phyloP scores from a whole-genome alignment of 2,797 vertebrate genomes.

The Acropternis orthonyx region DNA sequence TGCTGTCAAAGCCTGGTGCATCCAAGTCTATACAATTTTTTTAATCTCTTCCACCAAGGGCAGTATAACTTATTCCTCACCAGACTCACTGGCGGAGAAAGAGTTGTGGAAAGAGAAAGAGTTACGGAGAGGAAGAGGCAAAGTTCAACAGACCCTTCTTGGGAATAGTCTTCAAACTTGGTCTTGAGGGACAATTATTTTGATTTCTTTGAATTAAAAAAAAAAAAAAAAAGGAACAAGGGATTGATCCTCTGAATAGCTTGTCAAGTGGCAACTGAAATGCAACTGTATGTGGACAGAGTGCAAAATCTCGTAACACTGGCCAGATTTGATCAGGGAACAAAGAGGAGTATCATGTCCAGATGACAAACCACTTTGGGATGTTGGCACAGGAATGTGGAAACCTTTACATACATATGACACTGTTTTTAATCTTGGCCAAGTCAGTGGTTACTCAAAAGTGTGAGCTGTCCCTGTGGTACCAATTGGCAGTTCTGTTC shows the following conservation, averaged over 20 bases:
- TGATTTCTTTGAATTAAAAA: background rate
- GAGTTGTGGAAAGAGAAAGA: background rate
- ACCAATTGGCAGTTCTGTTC: background rate
- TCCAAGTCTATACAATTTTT: background rate
- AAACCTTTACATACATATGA: background rate
- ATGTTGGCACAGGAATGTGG: fast-evolving
- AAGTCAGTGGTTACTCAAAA: background rate
- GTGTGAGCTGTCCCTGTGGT: background rate
- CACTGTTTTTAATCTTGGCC: background rate
- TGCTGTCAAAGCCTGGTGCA: background rate
- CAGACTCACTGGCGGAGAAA: background rate
- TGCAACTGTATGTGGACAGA: background rate
- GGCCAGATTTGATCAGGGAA: background rate
- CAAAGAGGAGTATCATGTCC: background rate
- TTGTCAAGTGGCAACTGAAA: background rate
- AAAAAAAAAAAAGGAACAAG: background rate
- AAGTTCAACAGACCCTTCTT: background rate
- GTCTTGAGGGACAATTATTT: background rate
- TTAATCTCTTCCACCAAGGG: background rate
- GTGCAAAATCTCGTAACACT: background rate
- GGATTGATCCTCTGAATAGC: background rate
- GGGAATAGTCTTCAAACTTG: background rate
- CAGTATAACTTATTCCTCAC: background rate
- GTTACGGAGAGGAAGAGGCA: background rate
- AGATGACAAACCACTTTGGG: background rate